Conservation (phyloP, 2,797 vertebrate species). For the Hyperoplus immaculatus region DNA sequence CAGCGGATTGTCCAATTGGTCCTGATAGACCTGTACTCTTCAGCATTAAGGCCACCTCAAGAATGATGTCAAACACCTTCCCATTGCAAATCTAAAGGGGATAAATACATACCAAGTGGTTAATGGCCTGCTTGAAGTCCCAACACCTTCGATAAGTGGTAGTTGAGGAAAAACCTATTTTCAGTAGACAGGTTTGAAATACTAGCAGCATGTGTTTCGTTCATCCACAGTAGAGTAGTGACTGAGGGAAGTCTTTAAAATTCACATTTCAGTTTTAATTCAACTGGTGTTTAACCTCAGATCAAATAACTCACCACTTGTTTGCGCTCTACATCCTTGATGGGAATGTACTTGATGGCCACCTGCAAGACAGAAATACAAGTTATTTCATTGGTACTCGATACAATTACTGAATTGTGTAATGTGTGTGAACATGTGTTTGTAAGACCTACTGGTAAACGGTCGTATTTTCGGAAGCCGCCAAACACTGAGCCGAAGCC, state of each 20-base stretch:
- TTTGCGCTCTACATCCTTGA: fast-evolving
- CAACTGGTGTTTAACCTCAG: background rate
- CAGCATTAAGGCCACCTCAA: background rate
- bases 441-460: background rate
- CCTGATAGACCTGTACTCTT: background rate
- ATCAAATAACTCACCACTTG: background rate
- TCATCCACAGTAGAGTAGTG: background rate
- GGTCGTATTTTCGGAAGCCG: background rate
- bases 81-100: background rate
- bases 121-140: background rate
- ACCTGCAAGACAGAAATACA: slow-evolving; percentile 1
- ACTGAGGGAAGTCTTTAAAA: background rate
- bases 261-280: background rate
- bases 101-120: background rate
- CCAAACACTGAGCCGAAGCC: background rate
- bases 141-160: background rate
- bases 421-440: background rate
- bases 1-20: background rate
- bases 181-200: background rate
- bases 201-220: background rate
- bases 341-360: background rate
- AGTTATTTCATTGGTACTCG: background rate
- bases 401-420: background rate
- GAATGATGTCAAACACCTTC: background rate
- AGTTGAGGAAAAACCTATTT: background rate